Base-by-base conservation (phyloP, 2,113 vertebrate genomes). In the Orcinus orca region DNA sequence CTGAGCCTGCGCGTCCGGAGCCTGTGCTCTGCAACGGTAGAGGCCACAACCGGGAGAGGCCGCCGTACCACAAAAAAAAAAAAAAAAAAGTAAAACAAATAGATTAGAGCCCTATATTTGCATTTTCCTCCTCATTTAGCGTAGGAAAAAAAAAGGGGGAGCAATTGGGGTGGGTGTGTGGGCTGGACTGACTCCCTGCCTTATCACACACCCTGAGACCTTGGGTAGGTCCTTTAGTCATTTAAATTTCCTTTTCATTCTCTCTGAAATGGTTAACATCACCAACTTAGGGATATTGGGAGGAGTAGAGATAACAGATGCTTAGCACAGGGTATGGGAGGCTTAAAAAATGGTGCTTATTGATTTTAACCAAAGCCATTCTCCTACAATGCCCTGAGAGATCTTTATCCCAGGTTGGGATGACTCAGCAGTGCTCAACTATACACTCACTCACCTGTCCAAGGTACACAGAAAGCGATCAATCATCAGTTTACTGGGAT, bases 181-280 rank as follows among this genome's bases (percentile, higher is more conserved):
- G n/a, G 5, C 33, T 89, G 25, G 36, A 71, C 25, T 14, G 29
- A 29, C 55, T 79, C 38, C 8, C 33, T 55, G 14, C 11, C 21
- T 55, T 55, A 50, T 55, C 21, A 68, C 15, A 25, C 13, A 84
- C 53, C 41, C 10, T 50, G 58, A 79, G 70, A 93, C 21, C 21
- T 44, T 65, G 11, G 23, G 36, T 25, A 90, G 29, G 62, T 71
- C 36, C 18, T 84, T 93, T 20, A 80, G 29, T 84, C 65, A 73
- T 83, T 93, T 76, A 70, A 93, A 65, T 31, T 85, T 85, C 41
- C 14, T 2, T 62, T 70, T 79, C 47, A 76, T 67, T 92, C 33
- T 95, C 33, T 86, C 50, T 94, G 84, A 96, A 85, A 79, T 70
- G 26, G 53, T 50, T 63, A 44, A 14, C 62, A 50, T 50, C 55